Evolutionary conservation across 2,797 vertebrate genomes (phyloP).

Genomic region (Lagorchestes hirsutus): DNA sequence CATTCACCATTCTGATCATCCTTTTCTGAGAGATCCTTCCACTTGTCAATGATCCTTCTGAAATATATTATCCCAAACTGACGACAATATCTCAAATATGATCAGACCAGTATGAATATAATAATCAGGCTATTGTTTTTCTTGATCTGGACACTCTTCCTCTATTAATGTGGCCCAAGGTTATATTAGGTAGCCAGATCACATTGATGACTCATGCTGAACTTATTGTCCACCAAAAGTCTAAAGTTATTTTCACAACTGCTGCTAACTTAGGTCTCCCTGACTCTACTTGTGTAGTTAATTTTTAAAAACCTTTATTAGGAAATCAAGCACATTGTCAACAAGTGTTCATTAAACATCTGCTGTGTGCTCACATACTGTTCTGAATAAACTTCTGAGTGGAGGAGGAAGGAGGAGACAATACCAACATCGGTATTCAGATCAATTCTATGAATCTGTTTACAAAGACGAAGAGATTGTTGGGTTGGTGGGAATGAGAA

Average conservation of each 20-base stretch:
- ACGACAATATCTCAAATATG: neutral
- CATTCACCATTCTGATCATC: neutral
- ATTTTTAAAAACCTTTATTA: slow-evolving; percentile 70
- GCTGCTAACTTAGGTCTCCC: slow-evolving; percentile 54
- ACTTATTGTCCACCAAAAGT: neutral
- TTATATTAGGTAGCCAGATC: neutral
- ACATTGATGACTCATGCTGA: neutral
- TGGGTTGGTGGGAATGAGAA: neutral
- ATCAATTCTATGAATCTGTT: neutral
- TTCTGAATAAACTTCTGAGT: neutral
- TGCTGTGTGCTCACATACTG: slow-evolving; percentile 18
- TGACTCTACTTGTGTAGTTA: slow-evolving; percentile 67
- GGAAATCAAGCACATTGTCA: slow-evolving; percentile 67
- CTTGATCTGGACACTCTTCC: neutral
- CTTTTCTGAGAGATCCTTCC: slow-evolving; percentile 1
- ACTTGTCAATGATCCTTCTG: slow-evolving; percentile 23
- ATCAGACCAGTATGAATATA: neutral
- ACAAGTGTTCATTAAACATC: slow-evolving; percentile 73
- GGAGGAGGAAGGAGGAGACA: neutral
- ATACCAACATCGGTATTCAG: neutral
- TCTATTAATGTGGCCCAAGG: neutral
- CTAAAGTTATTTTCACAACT: neutral
- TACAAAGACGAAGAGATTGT: neutral
- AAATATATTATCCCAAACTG: neutral
- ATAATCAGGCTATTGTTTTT: neutral